phyloP scores from a whole-genome alignment of 2,888 invertebrate species.

The Encarsia formosa region DNA sequence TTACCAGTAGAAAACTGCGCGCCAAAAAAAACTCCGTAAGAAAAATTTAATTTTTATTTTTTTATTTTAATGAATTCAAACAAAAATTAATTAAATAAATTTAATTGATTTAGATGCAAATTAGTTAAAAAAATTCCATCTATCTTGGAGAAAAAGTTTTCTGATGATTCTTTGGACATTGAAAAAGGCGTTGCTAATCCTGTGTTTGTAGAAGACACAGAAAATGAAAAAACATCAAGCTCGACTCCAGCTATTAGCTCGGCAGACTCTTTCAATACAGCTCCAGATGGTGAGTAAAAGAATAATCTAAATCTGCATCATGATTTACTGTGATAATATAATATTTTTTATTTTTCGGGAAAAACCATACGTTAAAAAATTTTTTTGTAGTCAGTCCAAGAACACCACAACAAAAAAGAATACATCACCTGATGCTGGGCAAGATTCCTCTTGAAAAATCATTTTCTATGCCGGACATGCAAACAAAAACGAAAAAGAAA shows the following conservation, averaged over 20 bases:
- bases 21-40: slow-evolving; percentile 38
- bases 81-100: no score
- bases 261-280: slow-evolving; percentile 25
- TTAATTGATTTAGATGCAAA: slow-evolving; percentile 12
- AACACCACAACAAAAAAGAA: slow-evolving; percentile 48
- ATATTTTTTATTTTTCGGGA: not conserved
- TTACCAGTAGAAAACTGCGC: slow-evolving; percentile 47
- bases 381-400: not conserved
- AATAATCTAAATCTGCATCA: no score
- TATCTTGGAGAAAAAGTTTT: slow-evolving; percentile 30
- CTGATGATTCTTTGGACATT: slow-evolving; percentile 44
- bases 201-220: slow-evolving; percentile 36
- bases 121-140: slow-evolving; percentile 16
- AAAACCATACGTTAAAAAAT: no score
- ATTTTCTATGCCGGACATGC: slow-evolving; percentile 79
- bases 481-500: slow-evolving; percentile 67
- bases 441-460: slow-evolving; percentile 73
- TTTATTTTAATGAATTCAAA: not conserved
- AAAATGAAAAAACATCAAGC: slow-evolving; percentile 30
- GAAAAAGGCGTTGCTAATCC: slow-evolving; percentile 40
- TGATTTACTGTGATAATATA: no score
- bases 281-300: slow-evolving; percentile 29
- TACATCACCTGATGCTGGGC: slow-evolving; percentile 56
- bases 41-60: not conserved
- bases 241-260: slow-evolving; percentile 32